A percentile compares a stretch with the other conserved stretches of the same genome.
Evolutionary conservation across 2,888 invertebrate genomes (phyloP).

Genomic region (Lymantria monacha): DNA sequence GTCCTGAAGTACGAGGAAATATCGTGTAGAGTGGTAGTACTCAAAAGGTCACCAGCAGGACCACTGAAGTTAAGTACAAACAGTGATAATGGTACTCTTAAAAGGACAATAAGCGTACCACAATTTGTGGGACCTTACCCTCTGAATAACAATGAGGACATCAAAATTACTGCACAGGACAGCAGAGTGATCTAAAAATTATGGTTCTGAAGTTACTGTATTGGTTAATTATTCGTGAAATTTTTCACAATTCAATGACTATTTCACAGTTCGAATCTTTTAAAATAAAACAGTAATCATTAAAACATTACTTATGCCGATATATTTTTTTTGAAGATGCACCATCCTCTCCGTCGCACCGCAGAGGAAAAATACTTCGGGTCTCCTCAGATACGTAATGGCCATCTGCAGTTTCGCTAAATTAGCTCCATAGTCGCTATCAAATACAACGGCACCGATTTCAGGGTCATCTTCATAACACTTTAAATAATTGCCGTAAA

Average conservation of each 20-base stretch:
- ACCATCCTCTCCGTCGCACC: slow-evolving; percentile 74
- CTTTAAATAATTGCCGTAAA: slow-evolving; percentile 47
- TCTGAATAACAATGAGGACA: too few relatives aligned
- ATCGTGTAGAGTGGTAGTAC: too few relatives aligned
- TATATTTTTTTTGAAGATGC: slow-evolving; percentile 37
- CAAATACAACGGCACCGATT: slow-evolving; percentile 82
- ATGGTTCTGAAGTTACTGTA: too few relatives aligned
- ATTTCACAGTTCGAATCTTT: neutral
- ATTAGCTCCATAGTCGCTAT: slow-evolving; percentile 75
- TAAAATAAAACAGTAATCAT: neutral
- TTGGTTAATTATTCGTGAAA: too few relatives aligned
- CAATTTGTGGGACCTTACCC: too few relatives aligned
- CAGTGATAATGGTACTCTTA: too few relatives aligned
- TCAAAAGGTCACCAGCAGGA: too few relatives aligned
- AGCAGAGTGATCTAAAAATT: too few relatives aligned
- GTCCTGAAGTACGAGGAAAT: too few relatives aligned
- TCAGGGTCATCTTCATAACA: slow-evolving; percentile 63
- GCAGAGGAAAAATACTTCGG: slow-evolving; percentile 75
- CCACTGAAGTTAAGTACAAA: too few relatives aligned
- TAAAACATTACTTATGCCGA: neutral
- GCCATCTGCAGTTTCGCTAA: slow-evolving; percentile 76
- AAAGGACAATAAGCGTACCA: too few relatives aligned
- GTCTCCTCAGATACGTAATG: slow-evolving; percentile 64
- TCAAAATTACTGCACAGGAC: too few relatives aligned
- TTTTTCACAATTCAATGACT: neutral